Percentiles rank a stretch among this genome's conserved stretches.
Evolutionary conservation across 2,113 vertebrate species (phyloP).

Genomic region (Pimephales promelas): DNA sequence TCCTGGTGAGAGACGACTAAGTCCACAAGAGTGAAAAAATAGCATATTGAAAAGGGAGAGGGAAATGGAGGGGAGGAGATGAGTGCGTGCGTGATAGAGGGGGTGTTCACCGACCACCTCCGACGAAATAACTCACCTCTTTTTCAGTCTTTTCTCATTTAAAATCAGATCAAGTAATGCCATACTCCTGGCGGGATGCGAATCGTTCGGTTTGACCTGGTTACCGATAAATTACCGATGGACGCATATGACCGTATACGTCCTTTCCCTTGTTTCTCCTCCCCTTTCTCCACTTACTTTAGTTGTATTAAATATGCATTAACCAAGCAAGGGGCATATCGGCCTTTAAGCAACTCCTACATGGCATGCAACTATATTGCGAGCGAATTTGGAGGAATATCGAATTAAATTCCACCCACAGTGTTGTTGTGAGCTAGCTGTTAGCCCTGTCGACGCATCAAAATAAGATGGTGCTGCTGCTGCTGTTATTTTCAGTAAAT

Average conservation of each 20-base stretch:
- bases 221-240: conserved; percentile 68
- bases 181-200: conserved; percentile 64
- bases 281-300: conserved; percentile 68
- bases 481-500: conserved; percentile 54
- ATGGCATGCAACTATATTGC: conserved; percentile 52
- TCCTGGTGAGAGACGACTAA: conserved; percentile 73
- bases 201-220: conserved; percentile 60
- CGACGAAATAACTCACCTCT: conserved; percentile 62
- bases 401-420: conserved; percentile 58
- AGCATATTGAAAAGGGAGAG: conserved; percentile 71
- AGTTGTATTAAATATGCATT: conserved; percentile 63
- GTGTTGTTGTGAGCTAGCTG: conserved; percentile 65
- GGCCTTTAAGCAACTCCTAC: conserved; percentile 64
- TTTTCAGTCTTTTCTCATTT: conserved; percentile 71
- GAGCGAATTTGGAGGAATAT: conserved; percentile 45
- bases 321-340: conserved; percentile 56
- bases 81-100: conserved; percentile 77
- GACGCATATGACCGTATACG: conserved; percentile 76
- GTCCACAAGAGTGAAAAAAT: conserved; percentile 78
- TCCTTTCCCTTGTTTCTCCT: conserved; percentile 69
- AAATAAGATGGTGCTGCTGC: conserved; percentile 69
- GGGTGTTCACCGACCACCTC: conserved; percentile 78
- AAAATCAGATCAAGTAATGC: conserved; percentile 61
- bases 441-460: conserved; percentile 80
- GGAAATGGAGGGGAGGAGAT: conserved; percentile 80